These are phyloP conservation scores for Cheilosia impressa DNA, from an alignment of 2,888 invertebrate species.

Conservation along the genomic window DNA sequence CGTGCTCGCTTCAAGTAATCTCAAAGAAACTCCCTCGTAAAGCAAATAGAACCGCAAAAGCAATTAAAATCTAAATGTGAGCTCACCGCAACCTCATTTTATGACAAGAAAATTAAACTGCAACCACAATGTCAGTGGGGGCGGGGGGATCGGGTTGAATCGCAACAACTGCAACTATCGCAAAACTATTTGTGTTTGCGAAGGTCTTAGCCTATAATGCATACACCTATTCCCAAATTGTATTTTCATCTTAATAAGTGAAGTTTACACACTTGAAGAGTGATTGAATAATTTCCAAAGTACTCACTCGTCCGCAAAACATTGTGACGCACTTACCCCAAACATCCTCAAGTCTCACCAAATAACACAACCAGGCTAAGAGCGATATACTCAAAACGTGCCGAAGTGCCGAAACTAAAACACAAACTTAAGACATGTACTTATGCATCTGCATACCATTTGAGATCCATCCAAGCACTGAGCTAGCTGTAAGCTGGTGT, in stretches of 20 bases:
- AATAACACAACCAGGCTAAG: constrained; percentile 35
- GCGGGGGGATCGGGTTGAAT: no score
- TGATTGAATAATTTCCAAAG: constrained; percentile 46
- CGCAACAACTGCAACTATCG: no score
- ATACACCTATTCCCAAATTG: not conserved
- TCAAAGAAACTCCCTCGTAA: no score
- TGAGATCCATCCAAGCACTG: constrained; percentile 54
- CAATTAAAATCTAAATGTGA: no score
- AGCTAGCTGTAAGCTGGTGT: not conserved
- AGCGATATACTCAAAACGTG: constrained; percentile 50
- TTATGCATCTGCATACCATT: constrained; percentile 32
- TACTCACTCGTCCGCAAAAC: constrained; percentile 17
- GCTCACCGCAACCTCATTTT: no score
- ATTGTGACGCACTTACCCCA: constrained; percentile 54
- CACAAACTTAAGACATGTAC: constrained; percentile 37
- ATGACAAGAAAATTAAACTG: no score
- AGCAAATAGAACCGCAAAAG: no score
- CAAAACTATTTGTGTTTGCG: no score
- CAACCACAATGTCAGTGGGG: no score
- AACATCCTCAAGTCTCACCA: constrained; percentile 50
- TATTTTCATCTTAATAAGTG: not conserved
- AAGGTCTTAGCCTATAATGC: no score
- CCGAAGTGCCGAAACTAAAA: constrained; percentile 63
- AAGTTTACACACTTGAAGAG: constrained; percentile 17
- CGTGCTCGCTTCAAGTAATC: no score